A percentile compares a stretch with the other conserved stretches of the same genome.
These are phyloP conservation scores for Helleia helle DNA, from an alignment of 2,888 invertebrate genomes.

Conservation along the genomic window DNA sequence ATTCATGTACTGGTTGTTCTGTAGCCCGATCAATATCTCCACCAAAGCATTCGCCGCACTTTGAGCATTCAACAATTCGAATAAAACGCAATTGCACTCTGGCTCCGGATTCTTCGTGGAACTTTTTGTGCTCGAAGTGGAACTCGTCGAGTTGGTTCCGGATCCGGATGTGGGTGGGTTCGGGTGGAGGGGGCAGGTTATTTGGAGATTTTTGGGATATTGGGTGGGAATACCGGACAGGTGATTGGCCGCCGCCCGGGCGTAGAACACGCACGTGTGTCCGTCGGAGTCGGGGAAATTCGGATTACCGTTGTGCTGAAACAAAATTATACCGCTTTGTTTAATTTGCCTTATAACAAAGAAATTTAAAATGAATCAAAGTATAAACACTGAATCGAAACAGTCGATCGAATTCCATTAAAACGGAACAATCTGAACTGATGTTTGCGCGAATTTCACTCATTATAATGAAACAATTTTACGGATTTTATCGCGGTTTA, in stretches of 20 bases:
- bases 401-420: too few relatives aligned
- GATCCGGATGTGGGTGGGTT: conserved; percentile 32
- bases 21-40: conserved; percentile 56
- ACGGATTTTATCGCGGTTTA: too few relatives aligned
- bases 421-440: too few relatives aligned
- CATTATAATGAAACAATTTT: too few relatives aligned
- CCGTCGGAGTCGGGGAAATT: conserved; percentile 83
- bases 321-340: conserved; percentile 11
- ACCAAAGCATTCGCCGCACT: conserved; percentile 60
- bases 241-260: conserved; percentile 66
- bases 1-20: conserved; percentile 63
- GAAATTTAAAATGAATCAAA: too few relatives aligned
- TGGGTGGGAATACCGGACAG: conserved; percentile 58
- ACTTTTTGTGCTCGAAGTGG: conserved; percentile 30
- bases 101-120: conserved; percentile 47
- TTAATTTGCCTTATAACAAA: too few relatives aligned
- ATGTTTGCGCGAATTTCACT: too few relatives aligned
- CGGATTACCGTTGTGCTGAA: conserved; percentile 94
- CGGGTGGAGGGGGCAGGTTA: conserved; percentile 56
- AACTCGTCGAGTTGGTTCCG: conserved; percentile 26
- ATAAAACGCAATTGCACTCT: conserved; percentile 64
- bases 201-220: conserved; percentile 47
- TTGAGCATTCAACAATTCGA: conserved; percentile 58
- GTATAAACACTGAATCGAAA: too few relatives aligned
- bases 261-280: conserved; percentile 67